Conservation (phyloP, 2,113 vertebrate genomes). For the Spilogale gracilis region DNA sequence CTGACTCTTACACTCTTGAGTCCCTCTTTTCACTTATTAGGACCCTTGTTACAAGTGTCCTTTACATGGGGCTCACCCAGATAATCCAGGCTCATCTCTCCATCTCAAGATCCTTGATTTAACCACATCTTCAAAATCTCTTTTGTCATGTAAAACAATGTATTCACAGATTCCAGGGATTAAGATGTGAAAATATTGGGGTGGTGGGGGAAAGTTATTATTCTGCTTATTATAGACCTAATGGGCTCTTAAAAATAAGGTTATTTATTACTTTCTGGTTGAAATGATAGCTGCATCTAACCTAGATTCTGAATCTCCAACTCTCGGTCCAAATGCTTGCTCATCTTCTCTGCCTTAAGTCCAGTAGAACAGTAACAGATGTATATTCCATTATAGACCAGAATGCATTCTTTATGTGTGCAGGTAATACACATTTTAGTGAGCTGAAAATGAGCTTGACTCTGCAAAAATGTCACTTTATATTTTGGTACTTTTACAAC, state of each 20-base stretch:
- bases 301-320: neutral
- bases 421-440: neutral
- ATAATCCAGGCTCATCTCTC: neutral
- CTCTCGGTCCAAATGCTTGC: neutral
- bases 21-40: neutral
- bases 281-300: conserved; percentile 5
- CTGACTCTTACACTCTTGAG: neutral
- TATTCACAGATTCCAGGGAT: neutral
- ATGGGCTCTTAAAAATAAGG: neutral
- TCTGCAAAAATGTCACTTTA: conserved; percentile 34
- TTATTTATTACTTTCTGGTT: conserved; percentile 5
- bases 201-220: neutral
- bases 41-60: neutral
- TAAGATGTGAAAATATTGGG: neutral
- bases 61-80: neutral
- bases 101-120: neutral
- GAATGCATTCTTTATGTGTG: neutral
- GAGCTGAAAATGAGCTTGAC: neutral
- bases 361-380: neutral
- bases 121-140: neutral
- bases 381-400: neutral
- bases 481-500: neutral
- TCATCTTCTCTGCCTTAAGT: neutral
- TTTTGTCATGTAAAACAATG: neutral
- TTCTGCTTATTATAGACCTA: neutral